These are phyloP conservation scores for Onychomys leucogaster DNA, from an alignment of 2,797 vertebrate genomes.

Conservation along the genomic window DNA sequence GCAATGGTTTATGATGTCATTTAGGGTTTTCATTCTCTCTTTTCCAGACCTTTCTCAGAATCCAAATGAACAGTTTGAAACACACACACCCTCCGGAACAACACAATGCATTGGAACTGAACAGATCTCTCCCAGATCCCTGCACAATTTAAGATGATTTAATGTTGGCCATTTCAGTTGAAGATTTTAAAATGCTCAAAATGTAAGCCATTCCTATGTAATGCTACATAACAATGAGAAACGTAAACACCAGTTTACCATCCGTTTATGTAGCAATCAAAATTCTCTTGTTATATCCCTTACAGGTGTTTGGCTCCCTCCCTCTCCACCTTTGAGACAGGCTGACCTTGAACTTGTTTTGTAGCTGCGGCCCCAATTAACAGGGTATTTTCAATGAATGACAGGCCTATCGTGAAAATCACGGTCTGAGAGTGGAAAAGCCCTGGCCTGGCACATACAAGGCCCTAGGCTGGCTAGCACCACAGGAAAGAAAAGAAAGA, in stretches of 20 bases:
- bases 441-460: neutral
- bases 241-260: neutral
- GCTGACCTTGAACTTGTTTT: neutral
- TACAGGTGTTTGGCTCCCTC: neutral
- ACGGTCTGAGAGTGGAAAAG: neutral
- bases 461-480: neutral
- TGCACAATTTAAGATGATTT: neutral
- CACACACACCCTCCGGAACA: neutral
- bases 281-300: neutral
- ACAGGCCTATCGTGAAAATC: neutral
- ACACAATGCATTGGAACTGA: neutral
- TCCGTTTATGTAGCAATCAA: neutral
- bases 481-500: no score
- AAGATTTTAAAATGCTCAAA: slow-evolving; percentile 4
- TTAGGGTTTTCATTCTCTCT: neutral
- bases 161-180: neutral
- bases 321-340: neutral
- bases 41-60: slow-evolving; percentile 56
- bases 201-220: slow-evolving; percentile 12
- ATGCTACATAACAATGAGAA: neutral
- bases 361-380: neutral
- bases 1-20: neutral
- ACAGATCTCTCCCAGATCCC: neutral
- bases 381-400: slow-evolving; percentile 6
- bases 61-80: slow-evolving; percentile 12